Percentiles rank a stretch among this genome's conserved stretches.
phyloP scores from a whole-genome alignment of 1,140 invertebrate species.

The Heliconius melpomene region DNA sequence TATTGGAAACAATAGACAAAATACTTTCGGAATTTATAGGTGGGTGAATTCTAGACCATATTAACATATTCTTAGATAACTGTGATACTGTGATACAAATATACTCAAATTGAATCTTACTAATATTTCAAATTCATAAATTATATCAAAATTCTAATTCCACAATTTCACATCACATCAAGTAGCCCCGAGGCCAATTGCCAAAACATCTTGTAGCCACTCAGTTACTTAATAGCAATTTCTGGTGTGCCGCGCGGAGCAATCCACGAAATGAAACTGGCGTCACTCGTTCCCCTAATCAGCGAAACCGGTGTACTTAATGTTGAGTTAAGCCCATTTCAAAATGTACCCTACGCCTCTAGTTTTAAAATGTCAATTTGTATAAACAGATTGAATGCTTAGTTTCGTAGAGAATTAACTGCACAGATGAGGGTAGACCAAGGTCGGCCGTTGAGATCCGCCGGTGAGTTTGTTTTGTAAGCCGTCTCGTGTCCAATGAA shows the following conservation, averaged over 20 bases:
- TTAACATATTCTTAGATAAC: too few species aligned
- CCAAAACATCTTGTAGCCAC: not conserved
- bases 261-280: constrained; percentile 36
- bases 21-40: too few species aligned
- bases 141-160: not conserved
- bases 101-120: too few species aligned
- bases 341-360: constrained; percentile 23
- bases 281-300: constrained; percentile 30
- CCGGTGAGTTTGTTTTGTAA: constrained; percentile 35
- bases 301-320: constrained; percentile 39
- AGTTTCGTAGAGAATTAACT: constrained; percentile 25
- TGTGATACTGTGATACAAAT: too few species aligned
- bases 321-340: not conserved
- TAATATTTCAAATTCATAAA: not conserved
- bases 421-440: constrained; percentile 62
- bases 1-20: not conserved
- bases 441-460: constrained; percentile 68
- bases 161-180: not conserved
- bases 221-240: not conserved
- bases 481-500: not conserved
- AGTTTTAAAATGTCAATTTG: constrained; percentile 30
- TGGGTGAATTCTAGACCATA: too few species aligned
- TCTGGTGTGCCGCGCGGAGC: constrained; percentile 12
- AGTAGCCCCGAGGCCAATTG: not conserved
- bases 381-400: constrained; percentile 25